phyloP scores from a whole-genome alignment of 2,113 vertebrate genomes.

The Corythornis cristatus region DNA sequence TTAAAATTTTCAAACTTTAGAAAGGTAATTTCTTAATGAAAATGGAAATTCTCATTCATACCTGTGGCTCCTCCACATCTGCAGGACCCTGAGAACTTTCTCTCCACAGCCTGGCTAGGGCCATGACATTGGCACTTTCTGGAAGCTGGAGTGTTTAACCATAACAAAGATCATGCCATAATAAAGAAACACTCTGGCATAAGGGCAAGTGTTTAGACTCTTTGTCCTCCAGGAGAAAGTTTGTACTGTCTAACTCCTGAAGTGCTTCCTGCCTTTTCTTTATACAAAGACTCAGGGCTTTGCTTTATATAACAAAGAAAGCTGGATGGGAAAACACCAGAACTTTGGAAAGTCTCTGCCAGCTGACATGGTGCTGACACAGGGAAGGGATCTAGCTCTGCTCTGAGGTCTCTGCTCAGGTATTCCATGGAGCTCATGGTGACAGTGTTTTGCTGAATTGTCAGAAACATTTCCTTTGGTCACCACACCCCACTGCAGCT shows the following conservation, averaged over 20 bases:
- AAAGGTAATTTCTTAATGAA: neutral
- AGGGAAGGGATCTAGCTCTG: neutral
- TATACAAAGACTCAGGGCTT: neutral
- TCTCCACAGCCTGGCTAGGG: neutral
- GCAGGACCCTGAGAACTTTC: neutral
- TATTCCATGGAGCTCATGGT: neutral
- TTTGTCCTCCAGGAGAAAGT: neutral
- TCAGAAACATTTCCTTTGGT: conserved; percentile 44
- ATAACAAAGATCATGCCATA: neutral
- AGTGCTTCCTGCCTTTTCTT: neutral
- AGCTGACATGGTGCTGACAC: neutral
- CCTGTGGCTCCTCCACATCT: neutral
- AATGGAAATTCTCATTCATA: neutral
- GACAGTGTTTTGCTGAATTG: conserved; percentile 35
- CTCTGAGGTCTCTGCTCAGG: neutral
- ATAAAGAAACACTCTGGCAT: neutral
- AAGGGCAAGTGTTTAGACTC: neutral
- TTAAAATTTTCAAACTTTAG: neutral
- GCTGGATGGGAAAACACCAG: neutral
- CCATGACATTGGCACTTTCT: neutral
- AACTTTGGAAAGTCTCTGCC: neutral
- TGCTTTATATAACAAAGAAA: neutral
- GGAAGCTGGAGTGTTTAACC: neutral
- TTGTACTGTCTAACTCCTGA: neutral
- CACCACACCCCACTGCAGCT: conserved; percentile 54